These are phyloP conservation scores for Lottia scabra DNA, from an alignment of 2,888 invertebrate genomes.

Conservation along the genomic window DNA sequence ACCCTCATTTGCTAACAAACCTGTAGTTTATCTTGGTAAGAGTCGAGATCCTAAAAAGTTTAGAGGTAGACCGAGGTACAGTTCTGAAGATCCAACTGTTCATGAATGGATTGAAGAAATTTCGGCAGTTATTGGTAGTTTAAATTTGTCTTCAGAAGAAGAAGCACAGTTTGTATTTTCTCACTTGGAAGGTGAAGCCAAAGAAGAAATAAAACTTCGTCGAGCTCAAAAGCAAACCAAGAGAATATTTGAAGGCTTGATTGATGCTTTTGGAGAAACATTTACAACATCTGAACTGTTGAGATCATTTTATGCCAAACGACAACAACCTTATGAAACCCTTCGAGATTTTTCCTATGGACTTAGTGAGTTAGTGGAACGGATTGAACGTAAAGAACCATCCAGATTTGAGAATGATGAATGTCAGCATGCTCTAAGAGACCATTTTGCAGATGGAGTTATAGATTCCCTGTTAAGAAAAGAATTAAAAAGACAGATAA, in stretches of 20 bases:
- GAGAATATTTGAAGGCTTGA: background rate
- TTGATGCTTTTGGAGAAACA: background rate
- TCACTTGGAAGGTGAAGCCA: background rate
- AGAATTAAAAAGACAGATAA: background rate
- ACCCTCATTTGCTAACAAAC: background rate
- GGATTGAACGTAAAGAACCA: background rate
- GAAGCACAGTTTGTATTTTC: background rate
- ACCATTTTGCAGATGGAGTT: background rate
- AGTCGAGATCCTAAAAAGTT: background rate
- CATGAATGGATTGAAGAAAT: background rate
- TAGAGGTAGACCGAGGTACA: background rate
- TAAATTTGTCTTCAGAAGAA: background rate
- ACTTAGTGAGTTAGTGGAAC: background rate
- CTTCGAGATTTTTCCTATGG: background rate
- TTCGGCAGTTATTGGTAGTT: background rate
- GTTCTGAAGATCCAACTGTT: background rate
- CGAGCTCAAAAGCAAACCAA: background rate
- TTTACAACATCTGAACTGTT: background rate
- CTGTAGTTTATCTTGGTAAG: slow-evolving; percentile 1
- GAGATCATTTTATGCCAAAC: background rate
- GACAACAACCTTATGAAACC: background rate
- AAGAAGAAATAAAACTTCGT: background rate
- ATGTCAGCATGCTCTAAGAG: background rate
- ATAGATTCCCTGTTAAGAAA: background rate
- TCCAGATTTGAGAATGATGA: background rate